Base-by-base conservation (phyloP, 2,888 invertebrate species). In the Sylvicola cinctus region DNA sequence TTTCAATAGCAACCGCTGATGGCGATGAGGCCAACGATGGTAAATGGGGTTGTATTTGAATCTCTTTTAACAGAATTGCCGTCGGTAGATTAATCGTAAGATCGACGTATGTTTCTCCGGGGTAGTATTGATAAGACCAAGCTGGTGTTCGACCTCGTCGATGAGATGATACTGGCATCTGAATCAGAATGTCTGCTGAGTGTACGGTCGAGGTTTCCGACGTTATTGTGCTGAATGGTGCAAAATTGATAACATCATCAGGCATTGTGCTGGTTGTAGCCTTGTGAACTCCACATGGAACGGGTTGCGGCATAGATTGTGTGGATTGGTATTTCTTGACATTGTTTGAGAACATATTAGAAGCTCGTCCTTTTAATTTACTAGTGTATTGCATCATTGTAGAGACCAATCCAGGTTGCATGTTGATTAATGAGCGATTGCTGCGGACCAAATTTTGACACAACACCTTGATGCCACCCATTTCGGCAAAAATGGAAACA, bases 121-220 rank as follows among this genome's bases (percentile, higher is more conserved):
- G 83, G 61, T 85, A 88, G 62, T 88, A 93, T 62, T 91, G 85
- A 60, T 91, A 90, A 20, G 83, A 80, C 91, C 91, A 93, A n/a
- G 88, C 79, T 4, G 91, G 81, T 2, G 84, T 80, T 38, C 90
- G 68, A 15, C 87, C 81, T 28, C 91, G 64, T 29, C 87, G 66
- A 48, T 83, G 80, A 3, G 85, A 77, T 0, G 83, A 76, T 42
- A 70, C 68, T 2, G 74, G 69, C 34, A 77, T 72, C 51, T 83
- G 77, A 42, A 93, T 78, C 26, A 93, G 64, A 39, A 85, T 78
- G 54, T 88, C 87, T 1, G 90, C 81, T 2, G 87, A 76, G 50
- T 87, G 85, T 6, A 87, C 84, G 3, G 84, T 81, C 3, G 81
- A 78, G 56, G 79, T 81, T 44, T 74, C 71, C 46, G 80, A 81